Percentiles rank a stretch among this genome's conserved stretches.
Conservation (phyloP, 2,888 invertebrate species). For the Limnephilus marmoratus region DNA sequence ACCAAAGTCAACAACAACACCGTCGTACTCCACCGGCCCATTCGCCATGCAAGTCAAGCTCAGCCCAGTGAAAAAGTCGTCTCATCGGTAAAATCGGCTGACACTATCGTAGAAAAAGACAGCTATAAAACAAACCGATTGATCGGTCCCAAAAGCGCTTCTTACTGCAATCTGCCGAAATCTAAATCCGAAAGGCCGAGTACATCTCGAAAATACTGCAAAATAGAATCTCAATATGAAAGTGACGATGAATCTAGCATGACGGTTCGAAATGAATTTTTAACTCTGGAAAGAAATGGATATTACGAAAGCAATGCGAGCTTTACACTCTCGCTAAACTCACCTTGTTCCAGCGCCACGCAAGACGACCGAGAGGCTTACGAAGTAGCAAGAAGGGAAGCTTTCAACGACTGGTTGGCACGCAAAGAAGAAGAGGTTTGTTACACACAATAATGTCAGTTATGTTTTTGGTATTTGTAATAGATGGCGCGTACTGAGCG, state of each 20-base stretch:
- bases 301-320: constrained; percentile 72
- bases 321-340: constrained; percentile 74
- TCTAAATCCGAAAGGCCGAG: constrained; percentile 33
- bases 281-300: constrained; percentile 38
- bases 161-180: constrained; percentile 29
- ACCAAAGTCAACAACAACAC: constrained; percentile 21
- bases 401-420: constrained; percentile 73
- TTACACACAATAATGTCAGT: background rate
- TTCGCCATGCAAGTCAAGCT: constrained; percentile 20
- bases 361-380: constrained; percentile 74
- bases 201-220: constrained; percentile 33
- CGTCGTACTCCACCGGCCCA: constrained; percentile 37
- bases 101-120: constrained; percentile 18
- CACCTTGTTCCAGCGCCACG: constrained; percentile 74
- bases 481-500: background rate
- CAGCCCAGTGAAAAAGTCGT: background rate
- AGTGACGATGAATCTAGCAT: constrained; percentile 31
- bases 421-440: constrained; percentile 74
- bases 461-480: background rate
- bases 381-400: constrained; percentile 73
- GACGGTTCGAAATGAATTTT: constrained; percentile 25
- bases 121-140: background rate
- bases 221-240: constrained; percentile 19
- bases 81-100: constrained; percentile 31
- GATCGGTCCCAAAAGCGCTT: constrained; percentile 32